phyloP scores from a whole-genome alignment of 92 coral and sea anemone genomes.

The Porites divaricata region DNA sequence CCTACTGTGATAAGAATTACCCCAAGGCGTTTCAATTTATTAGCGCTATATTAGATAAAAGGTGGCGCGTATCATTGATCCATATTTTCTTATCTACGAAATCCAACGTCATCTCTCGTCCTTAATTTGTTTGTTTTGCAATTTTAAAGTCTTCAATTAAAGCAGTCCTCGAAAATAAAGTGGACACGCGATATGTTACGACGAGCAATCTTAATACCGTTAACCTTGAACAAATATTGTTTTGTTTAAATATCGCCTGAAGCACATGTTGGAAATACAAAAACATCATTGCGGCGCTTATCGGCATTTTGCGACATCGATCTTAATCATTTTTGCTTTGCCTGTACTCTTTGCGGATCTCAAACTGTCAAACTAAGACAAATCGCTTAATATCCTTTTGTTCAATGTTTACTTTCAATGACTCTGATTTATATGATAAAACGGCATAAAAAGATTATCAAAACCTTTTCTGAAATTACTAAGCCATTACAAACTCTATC shows the following conservation, averaged over 20 bases:
- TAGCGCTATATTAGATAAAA: neutral
- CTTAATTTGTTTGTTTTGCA: neutral
- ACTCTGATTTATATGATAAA: neutral
- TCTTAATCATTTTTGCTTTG: neutral
- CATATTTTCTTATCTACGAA: slow-evolving; percentile 8
- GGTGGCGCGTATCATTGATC: neutral
- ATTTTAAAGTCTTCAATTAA: neutral
- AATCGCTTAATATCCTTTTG: neutral
- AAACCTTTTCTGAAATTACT: neutral
- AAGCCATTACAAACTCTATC: neutral
- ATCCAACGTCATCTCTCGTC: neutral
- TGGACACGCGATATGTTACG: neutral
- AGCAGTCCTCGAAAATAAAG: neutral
- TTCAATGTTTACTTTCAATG: neutral
- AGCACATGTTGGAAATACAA: neutral
- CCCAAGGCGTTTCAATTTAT: slow-evolving; percentile 12
- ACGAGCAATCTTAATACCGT: neutral
- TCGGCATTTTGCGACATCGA: slow-evolving; percentile 3
- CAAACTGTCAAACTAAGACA: neutral
- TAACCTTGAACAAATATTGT: slow-evolving; percentile 7
- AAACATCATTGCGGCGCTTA: slow-evolving; percentile 5
- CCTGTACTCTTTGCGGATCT: neutral
- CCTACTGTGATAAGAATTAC: slow-evolving; percentile 32
- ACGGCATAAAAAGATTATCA: slow-evolving; percentile 12
- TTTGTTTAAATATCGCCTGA: slow-evolving; percentile 21